A percentile compares a stretch with the other conserved stretches of the same genome.
Conservation (phyloP, 2,797 vertebrate species). For the Lacerta agilis region DNA sequence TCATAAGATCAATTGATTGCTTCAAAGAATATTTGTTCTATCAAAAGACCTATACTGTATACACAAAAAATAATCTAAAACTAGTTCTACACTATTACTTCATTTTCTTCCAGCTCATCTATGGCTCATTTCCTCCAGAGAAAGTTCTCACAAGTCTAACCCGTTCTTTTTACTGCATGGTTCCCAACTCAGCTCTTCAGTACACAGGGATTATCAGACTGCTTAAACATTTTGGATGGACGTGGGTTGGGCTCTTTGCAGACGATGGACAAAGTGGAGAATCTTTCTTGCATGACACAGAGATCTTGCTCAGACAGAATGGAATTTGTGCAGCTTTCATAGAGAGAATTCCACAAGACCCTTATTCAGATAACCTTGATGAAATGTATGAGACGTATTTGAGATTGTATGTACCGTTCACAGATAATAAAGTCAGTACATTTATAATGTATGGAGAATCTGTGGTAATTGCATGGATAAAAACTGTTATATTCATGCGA, state of each 20-base stretch:
- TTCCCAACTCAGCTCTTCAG: no score
- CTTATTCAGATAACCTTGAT: background rate
- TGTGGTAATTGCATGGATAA: background rate
- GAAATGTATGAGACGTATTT: background rate
- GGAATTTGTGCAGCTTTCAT: background rate
- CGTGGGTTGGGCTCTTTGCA: background rate
- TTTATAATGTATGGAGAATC: background rate
- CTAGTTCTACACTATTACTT: no score
- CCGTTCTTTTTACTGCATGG: no score
- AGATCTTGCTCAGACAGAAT: background rate
- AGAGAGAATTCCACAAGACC: background rate
- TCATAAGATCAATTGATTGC: no score
- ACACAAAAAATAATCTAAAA: no score
- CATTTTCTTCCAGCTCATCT: no score
- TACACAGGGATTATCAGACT: background rate
- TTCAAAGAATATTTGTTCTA: no score
- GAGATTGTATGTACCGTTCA: background rate
- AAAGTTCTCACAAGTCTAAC: no score
- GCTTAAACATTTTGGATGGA: background rate
- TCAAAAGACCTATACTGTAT: no score
- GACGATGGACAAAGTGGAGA: background rate
- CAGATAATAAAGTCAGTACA: background rate
- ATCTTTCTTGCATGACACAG: background rate
- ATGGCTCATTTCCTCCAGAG: no score
- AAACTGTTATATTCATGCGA: background rate